Percentiles rank a stretch among this genome's conserved stretches.
Evolutionary conservation across 2,113 vertebrate genomes (phyloP).

Genomic region (Macrotus californicus): DNA sequence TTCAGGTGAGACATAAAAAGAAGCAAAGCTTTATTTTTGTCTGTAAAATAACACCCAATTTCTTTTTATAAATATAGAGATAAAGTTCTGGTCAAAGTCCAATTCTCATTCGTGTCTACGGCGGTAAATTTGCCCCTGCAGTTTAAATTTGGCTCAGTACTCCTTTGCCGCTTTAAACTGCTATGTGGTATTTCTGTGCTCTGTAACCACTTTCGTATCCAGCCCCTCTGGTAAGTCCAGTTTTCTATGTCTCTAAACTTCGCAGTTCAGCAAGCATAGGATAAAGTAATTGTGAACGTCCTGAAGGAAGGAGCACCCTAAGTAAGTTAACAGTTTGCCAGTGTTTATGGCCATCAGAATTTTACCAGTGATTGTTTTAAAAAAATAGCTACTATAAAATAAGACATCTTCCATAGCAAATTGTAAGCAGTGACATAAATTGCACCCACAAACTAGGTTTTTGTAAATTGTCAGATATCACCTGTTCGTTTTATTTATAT

Average conservation of each 20-base stretch:
- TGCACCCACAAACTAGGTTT: not conserved
- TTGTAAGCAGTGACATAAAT: not conserved
- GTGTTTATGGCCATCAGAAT: not conserved
- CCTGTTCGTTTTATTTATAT: not conserved
- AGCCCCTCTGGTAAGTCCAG: constrained; percentile 1
- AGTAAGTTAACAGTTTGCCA: constrained; percentile 31
- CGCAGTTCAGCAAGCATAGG: not conserved
- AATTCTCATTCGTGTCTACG: constrained; percentile 4
- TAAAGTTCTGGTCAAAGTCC: constrained; percentile 46
- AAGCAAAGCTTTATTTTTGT: constrained; percentile 51
- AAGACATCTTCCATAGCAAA: not conserved
- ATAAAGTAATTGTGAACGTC: not conserved
- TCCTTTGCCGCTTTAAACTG: constrained; percentile 40
- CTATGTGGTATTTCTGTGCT: constrained; percentile 30
- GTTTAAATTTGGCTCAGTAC: constrained; percentile 60
- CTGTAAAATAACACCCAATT: constrained; percentile 49
- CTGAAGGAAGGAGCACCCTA: not conserved
- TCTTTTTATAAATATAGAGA: constrained; percentile 53
- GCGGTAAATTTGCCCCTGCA: not conserved
- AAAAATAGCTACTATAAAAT: not conserved
- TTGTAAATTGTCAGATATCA: not conserved
- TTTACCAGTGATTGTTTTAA: not conserved
- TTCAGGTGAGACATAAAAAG: constrained; percentile 60
- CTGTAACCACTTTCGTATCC: not conserved
- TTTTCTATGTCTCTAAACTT: constrained; percentile 1